Percentiles rank a stretch among this genome's conserved stretches.
phyloP scores from a whole-genome alignment of 2,797 vertebrate genomes.

The Carapus acus region DNA sequence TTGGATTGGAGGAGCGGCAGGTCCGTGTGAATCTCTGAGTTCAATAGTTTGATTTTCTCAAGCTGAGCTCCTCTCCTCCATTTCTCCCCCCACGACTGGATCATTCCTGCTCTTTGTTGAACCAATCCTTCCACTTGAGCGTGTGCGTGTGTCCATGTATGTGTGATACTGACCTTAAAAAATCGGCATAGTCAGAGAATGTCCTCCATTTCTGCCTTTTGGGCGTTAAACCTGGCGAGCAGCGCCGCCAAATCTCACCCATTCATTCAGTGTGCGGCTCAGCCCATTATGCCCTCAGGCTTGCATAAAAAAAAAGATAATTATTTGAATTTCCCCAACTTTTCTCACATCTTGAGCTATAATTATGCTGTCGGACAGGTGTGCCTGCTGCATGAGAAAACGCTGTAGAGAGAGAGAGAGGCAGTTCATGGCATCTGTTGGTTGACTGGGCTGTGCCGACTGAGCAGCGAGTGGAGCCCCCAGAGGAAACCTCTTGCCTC shows the following conservation, averaged over 20 bases:
- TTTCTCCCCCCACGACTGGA: too few relatives aligned
- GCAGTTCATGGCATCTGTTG: too few relatives aligned
- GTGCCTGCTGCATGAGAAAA: background rate
- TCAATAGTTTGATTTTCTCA: background rate
- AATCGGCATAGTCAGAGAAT: too few relatives aligned
- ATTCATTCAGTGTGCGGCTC: background rate
- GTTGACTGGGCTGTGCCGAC: background rate
- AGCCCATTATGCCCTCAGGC: background rate
- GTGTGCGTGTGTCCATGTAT: too few relatives aligned
- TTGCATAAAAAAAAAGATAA: background rate
- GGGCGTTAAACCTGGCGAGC: too few relatives aligned
- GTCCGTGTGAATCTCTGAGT: background rate
- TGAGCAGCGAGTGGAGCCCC: background rate
- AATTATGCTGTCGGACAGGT: background rate
- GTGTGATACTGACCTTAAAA: too few relatives aligned
- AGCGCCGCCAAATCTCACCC: background rate
- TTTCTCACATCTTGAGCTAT: background rate
- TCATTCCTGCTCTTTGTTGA: too few relatives aligned
- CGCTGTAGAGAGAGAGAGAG: too few relatives aligned
- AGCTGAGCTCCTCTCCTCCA: background rate
- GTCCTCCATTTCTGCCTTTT: too few relatives aligned
- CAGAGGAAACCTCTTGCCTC: background rate
- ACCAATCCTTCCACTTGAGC: too few relatives aligned
- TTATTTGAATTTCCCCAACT: background rate
- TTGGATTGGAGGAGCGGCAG: background rate